A percentile compares a stretch with the other conserved stretches of the same genome.
These are phyloP conservation scores for Archips xylosteana DNA, from an alignment of 2,888 invertebrate genomes.

Conservation along the genomic window DNA sequence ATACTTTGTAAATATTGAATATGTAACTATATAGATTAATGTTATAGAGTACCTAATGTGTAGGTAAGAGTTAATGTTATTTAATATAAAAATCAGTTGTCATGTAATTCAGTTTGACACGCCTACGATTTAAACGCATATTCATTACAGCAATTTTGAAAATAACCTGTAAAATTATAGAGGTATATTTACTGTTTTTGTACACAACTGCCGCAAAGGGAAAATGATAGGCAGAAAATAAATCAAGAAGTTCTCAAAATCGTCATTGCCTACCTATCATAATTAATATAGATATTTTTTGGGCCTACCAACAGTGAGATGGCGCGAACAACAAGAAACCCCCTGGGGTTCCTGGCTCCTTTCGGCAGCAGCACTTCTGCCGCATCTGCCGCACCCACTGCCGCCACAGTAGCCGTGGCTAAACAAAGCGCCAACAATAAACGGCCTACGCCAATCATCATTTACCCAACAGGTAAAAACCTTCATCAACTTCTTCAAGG, in stretches of 20 bases:
- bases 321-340: constrained; percentile 64
- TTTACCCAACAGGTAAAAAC: constrained; percentile 89
- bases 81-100: too few species aligned
- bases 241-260: background rate
- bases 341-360: constrained; percentile 64
- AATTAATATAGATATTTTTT: background rate
- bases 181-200: too few species aligned
- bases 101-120: too few species aligned
- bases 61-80: too few species aligned
- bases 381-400: constrained; percentile 56
- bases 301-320: constrained; percentile 42
- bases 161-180: too few species aligned
- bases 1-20: too few species aligned
- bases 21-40: too few species aligned
- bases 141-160: too few species aligned
- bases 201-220: background rate
- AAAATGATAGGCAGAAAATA: background rate
- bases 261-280: background rate
- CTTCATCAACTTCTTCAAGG: background rate
- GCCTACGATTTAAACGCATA: too few species aligned
- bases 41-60: too few species aligned
- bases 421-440: constrained; percentile 83
- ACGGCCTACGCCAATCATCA: constrained; percentile 88
- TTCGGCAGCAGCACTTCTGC: constrained; percentile 53
- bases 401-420: constrained; percentile 59